Percentiles rank a stretch among this genome's conserved stretches.
Evolutionary conservation across 2,113 vertebrate genomes (phyloP).

Genomic region (Megaceryle torquata): DNA sequence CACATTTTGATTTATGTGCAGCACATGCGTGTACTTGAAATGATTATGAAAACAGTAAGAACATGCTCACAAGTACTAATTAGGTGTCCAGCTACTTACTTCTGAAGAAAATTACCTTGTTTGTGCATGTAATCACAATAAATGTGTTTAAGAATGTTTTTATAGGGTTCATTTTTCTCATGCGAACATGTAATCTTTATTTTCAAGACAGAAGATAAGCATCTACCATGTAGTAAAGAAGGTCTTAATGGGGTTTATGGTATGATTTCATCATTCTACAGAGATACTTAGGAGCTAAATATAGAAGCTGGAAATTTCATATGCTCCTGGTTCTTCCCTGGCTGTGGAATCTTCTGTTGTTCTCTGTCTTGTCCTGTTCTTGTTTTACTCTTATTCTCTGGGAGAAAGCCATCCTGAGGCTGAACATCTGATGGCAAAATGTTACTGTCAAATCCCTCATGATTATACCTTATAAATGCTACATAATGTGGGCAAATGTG

Average conservation of each 20-base stretch:
- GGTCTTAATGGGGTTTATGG: background rate
- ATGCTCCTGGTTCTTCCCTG: background rate
- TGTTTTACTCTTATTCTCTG: background rate
- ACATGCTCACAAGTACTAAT: background rate
- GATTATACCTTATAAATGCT: background rate
- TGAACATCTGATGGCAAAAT: slow-evolving; percentile 4
- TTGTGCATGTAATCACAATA: background rate
- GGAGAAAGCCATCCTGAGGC: background rate
- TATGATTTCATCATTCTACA: background rate
- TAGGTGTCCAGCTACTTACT: background rate
- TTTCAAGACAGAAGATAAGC: background rate
- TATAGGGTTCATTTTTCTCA: background rate
- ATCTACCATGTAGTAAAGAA: background rate
- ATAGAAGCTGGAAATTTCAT: background rate
- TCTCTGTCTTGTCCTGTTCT: background rate
- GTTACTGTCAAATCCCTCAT: background rate
- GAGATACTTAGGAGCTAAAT: slow-evolving; percentile 3
- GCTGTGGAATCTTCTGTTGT: background rate
- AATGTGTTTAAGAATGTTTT: background rate
- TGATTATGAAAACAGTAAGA: background rate
- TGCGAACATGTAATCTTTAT: background rate
- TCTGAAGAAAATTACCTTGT: background rate
- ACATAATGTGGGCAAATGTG: background rate
- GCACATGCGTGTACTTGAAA: background rate
- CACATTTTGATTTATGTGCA: background rate